Base-by-base conservation (phyloP, 1,140 invertebrate species). In the Lasioglossum albipes region DNA sequence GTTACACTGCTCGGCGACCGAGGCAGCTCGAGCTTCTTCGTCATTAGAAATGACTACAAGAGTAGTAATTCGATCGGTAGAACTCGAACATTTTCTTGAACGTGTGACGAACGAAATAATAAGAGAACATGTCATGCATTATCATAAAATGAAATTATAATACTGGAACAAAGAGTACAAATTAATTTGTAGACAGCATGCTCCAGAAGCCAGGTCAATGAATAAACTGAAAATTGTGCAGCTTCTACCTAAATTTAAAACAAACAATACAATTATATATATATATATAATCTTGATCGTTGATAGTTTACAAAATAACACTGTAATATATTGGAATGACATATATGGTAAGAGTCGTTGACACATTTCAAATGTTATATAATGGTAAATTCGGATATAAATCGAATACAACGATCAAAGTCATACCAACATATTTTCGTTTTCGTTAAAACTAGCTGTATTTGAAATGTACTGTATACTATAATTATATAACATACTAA, bases 191-290 rank as follows among this genome's bases (percentile, higher is more conserved):
- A 87, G 88, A 84, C 86, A 80, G 81, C 86, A 91, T 90, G 88
- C 90, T 90, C 87, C 89, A 90, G 86, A 85, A 89, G 87, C 84
- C 88, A 70, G 87, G 74, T 89, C 87, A 88, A 88, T 89, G 85
- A 84, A 81, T 77, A 91, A 91, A 91, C 84, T 89, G 81, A 90
- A 91, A 91, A 90, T 85, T 72, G 89, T 90, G 88, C 89, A 88
- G 89, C 90, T 79, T 90, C 87, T 91, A 90, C 89, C 89, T 90
- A 89, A 91, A 91, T 88, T 65, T 87, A 87, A 91, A 91, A 91
- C 76, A 87, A 90, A 89, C 88, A 82, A 85, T 83, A 88, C 79
- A 84, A 87, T 87, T 84, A n/a, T n/a, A n/a, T n/a, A n/a, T n/a
- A n/a, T n/a, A n/a, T n/a, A n/a, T n/a, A n/a, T n/a, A 87, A 54